These are phyloP conservation scores for Pseudococcus jackbeardsleyi DNA, from an alignment of 2,888 invertebrate species.

Conservation along the genomic window DNA sequence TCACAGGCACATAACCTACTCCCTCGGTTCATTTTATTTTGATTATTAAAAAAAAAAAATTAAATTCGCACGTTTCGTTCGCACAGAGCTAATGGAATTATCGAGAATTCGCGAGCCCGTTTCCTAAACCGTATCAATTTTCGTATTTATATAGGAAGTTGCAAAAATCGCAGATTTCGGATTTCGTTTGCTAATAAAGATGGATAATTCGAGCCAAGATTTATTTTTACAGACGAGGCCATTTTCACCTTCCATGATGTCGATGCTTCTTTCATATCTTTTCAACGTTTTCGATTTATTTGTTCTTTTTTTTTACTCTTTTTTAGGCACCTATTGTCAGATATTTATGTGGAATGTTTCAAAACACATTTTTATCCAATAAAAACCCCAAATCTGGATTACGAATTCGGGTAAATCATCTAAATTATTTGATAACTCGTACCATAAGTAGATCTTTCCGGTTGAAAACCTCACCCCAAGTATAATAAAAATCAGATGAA, in stretches of 20 bases:
- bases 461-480: not conserved
- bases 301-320: no score
- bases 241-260: not conserved
- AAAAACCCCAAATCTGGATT: no score
- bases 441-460: not conserved
- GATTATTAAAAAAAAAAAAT: conserved; percentile 47
- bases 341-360: no score
- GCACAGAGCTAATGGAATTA: not conserved
- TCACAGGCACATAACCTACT: not conserved
- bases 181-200: not conserved
- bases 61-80: not conserved
- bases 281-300: no score
- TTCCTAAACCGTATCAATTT: not conserved
- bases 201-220: not conserved
- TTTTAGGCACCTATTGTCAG: no score
- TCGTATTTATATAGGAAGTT: not conserved
- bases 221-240: not conserved
- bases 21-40: not conserved
- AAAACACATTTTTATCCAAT: no score
- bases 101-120: not conserved
- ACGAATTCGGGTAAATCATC: no score
- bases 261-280: no score
- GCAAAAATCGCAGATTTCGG: not conserved
- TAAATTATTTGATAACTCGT: no score
- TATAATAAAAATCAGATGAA: not conserved